Evolutionary conservation across 2,797 vertebrate genomes (phyloP).

Genomic region (Discoglossus pictus): DNA sequence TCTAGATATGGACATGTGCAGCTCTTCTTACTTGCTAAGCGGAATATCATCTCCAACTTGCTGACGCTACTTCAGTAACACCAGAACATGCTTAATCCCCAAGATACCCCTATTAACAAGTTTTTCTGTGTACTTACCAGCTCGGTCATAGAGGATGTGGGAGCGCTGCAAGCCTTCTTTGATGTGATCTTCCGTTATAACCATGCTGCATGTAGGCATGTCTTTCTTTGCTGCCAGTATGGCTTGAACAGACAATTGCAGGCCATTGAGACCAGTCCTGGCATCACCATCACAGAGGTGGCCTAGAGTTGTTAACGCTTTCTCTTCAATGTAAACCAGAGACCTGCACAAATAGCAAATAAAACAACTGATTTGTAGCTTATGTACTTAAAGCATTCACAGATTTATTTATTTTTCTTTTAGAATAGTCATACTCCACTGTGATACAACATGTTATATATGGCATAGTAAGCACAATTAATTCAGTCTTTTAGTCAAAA

Average conservation of each 20-base stretch:
- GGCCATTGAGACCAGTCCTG: constrained; percentile 84
- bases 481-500: no score
- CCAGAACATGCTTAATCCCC: constrained; percentile 26
- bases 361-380: no score
- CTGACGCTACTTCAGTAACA: constrained; percentile 27
- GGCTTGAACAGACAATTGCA: constrained; percentile 92
- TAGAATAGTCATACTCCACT: no score
- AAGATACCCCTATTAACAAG: constrained; percentile 27
- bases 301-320: constrained; percentile 87
- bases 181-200: constrained; percentile 85
- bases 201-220: constrained; percentile 56
- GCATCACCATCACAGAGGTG: constrained; percentile 93
- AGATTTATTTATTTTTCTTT: no score
- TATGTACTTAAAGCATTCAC: no score
- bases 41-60: constrained; percentile 30
- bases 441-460: no score
- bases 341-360: constrained; percentile 67
- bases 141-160: constrained; percentile 94
- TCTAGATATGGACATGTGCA: constrained; percentile 12
- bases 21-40: constrained; percentile 32
- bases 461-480: no score
- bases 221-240: constrained; percentile 64
- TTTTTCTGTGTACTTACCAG: constrained; percentile 73
- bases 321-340: constrained; percentile 81
- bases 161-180: constrained; percentile 95